phyloP scores from a whole-genome alignment of 2,888 invertebrate genomes.

The Drosophila barbarae region DNA sequence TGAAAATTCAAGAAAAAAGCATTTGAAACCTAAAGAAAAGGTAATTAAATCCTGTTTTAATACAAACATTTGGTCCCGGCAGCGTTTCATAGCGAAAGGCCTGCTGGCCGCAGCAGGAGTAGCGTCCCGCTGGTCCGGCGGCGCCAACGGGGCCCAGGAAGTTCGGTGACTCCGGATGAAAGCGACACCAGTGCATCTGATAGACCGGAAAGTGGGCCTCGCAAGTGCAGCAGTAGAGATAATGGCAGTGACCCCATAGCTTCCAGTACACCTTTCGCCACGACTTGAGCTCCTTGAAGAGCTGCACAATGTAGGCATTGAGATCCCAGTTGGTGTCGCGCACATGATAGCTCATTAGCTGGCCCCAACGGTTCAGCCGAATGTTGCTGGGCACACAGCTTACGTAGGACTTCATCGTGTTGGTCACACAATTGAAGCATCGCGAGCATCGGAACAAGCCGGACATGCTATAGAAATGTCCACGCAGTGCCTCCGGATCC shows the following conservation, averaged over 20 bases:
- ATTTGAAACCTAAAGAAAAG: no score
- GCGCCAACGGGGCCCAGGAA: constrained; percentile 85
- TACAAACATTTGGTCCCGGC: constrained; percentile 77
- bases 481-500: constrained; percentile 87
- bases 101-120: constrained; percentile 93
- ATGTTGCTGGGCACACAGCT: constrained; percentile 87
- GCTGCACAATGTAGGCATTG: constrained; percentile 87
- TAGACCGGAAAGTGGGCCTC: constrained; percentile 88
- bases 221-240: constrained; percentile 89
- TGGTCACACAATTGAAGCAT: constrained; percentile 87
- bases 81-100: constrained; percentile 83
- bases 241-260: constrained; percentile 95
- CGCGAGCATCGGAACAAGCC: constrained; percentile 87
- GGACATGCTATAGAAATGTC: constrained; percentile 90
- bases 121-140: constrained; percentile 86
- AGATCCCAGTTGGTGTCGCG: constrained; percentile 90
- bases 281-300: constrained; percentile 88
- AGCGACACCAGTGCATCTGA: constrained; percentile 90
- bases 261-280: constrained; percentile 97
- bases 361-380: constrained; percentile 86
- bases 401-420: constrained; percentile 85
- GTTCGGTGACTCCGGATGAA: constrained; percentile 88
- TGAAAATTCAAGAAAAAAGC: constrained; percentile 1
- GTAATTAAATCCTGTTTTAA: no score
- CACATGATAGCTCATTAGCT: constrained; percentile 85